A percentile compares a stretch with the other conserved stretches of the same genome.
These are phyloP conservation scores for Vidua macroura DNA, from an alignment of 2,113 vertebrate species.

Conservation along the genomic window DNA sequence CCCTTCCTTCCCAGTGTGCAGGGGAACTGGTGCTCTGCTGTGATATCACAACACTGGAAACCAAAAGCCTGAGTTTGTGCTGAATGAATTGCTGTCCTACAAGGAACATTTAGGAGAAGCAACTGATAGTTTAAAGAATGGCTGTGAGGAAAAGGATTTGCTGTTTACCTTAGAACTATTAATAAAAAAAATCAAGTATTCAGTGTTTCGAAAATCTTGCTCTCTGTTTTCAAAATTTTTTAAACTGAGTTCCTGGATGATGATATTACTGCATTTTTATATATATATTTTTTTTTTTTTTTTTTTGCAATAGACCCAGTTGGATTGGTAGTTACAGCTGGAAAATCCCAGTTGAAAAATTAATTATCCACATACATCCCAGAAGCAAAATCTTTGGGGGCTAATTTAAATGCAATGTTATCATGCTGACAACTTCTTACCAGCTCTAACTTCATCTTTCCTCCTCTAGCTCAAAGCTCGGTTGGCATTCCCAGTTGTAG, in stretches of 20 bases:
- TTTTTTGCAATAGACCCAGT: neutral
- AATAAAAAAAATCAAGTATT: neutral
- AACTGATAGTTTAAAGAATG: neutral
- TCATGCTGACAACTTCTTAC: neutral
- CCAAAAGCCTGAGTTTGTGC: neutral
- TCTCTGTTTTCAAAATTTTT: neutral
- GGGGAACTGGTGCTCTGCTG: neutral
- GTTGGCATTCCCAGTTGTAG: neutral
- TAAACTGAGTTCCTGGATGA: neutral
- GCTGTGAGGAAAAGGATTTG: neutral
- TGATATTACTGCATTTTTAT: neutral
- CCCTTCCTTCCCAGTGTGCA: neutral
- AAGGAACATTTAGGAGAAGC: neutral
- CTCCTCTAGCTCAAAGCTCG: neutral
- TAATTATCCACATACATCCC: neutral
- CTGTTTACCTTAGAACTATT: neutral
- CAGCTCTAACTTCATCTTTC: neutral
- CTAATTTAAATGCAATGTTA: neutral
- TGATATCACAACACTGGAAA: neutral
- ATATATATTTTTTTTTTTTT: neutral
- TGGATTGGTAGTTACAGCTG: neutral
- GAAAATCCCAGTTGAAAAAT: neutral
- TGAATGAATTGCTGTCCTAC: neutral
- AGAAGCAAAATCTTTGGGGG: neutral
- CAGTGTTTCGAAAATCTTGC: neutral